phyloP scores from a whole-genome alignment of 2,113 vertebrate species.

The Phainopepla nitens region DNA sequence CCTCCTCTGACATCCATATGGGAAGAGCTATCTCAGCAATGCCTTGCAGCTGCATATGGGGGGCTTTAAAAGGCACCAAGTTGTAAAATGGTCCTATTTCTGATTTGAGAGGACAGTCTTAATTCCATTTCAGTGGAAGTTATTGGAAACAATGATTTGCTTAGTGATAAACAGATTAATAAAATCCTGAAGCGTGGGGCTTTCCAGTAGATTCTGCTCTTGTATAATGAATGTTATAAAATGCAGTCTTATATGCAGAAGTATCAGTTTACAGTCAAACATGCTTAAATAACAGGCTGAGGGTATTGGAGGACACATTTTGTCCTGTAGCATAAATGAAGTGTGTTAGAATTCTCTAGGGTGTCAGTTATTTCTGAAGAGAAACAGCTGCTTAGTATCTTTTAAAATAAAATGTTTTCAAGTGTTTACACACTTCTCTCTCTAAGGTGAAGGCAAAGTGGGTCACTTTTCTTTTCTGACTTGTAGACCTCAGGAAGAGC shows the following conservation, averaged over 20 bases:
- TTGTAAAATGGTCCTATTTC: neutral
- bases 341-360: neutral
- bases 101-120: neutral
- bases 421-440: neutral
- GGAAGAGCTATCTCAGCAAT: neutral
- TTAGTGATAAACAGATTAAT: neutral
- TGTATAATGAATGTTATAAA: conserved; percentile 3
- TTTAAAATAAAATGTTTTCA: neutral
- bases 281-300: neutral
- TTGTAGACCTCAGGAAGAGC: conserved; percentile 92
- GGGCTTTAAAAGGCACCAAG: neutral
- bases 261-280: conserved; percentile 6
- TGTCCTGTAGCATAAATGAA: neutral
- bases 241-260: neutral
- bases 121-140: neutral
- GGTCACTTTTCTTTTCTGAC: neutral
- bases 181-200: neutral
- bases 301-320: neutral
- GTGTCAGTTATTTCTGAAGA: neutral
- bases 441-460: neutral
- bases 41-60: neutral
- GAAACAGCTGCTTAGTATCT: neutral
- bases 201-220: neutral
- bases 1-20: neutral
- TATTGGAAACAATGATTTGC: neutral